Percentiles rank a stretch among this genome's conserved stretches.
Conservation (phyloP, 1,140 invertebrate species). For the Trichonephila clavata region DNA sequence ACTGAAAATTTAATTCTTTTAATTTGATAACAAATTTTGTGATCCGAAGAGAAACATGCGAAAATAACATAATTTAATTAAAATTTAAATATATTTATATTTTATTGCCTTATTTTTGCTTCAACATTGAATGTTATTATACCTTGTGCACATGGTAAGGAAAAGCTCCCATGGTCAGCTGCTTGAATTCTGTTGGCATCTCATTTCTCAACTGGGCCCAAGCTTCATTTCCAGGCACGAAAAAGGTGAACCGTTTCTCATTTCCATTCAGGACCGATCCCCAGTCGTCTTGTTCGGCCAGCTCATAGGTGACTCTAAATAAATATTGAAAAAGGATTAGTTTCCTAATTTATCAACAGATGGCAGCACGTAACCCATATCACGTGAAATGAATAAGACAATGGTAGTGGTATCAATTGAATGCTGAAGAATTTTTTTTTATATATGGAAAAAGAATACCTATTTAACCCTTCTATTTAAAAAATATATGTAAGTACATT, state of each 20-base stretch:
- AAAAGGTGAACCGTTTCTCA: constrained; percentile 92
- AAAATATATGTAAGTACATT: too few species aligned
- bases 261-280: constrained; percentile 87
- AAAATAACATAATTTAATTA: too few species aligned
- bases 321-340: background rate
- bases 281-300: constrained; percentile 83
- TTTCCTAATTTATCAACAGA: background rate
- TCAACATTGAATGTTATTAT: background rate
- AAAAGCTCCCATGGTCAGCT: constrained; percentile 75
- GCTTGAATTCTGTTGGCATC: constrained; percentile 76
- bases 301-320: constrained; percentile 48
- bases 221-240: constrained; percentile 93
- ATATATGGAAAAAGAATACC: too few species aligned
- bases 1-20: too few species aligned
- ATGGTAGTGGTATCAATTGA: background rate
- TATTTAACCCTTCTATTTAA: too few species aligned
- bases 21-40: too few species aligned
- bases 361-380: background rate
- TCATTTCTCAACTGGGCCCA: constrained; percentile 82
- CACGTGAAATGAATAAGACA: background rate
- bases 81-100: background rate
- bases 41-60: too few species aligned
- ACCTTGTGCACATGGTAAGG: constrained; percentile 68
- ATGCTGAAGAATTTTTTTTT: too few species aligned
- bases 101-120: background rate